Percentiles rank a stretch among this genome's conserved stretches.
Conservation (phyloP, 2,888 invertebrate genomes). For the Chironomus tentans region DNA sequence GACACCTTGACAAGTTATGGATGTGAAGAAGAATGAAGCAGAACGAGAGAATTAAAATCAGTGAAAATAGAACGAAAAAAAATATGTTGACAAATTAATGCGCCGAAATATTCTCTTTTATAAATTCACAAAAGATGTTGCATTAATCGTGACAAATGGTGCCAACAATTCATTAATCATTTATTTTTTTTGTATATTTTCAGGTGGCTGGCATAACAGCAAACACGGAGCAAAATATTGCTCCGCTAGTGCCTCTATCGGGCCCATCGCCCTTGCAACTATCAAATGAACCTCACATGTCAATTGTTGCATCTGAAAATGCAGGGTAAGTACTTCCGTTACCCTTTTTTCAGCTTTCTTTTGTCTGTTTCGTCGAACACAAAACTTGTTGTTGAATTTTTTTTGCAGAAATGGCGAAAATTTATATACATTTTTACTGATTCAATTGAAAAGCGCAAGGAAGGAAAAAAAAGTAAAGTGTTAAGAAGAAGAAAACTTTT, state of each 20-base stretch:
- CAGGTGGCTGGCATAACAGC: slow-evolving; percentile 36
- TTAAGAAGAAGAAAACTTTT: background rate
- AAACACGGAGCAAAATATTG: slow-evolving; percentile 35
- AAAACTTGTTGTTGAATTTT: background rate
- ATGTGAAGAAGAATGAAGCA: no score
- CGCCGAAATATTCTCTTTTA: no score
- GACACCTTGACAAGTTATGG: background rate
- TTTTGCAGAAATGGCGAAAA: background rate
- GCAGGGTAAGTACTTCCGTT: slow-evolving; percentile 39
- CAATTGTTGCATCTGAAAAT: slow-evolving; percentile 45
- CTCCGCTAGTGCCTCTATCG: slow-evolving; percentile 35
- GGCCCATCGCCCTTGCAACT: slow-evolving; percentile 42
- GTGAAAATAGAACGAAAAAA: background rate
- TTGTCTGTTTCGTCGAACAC: background rate
- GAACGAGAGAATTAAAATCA: background rate
- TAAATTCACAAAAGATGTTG: background rate
- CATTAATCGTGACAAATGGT: no score
- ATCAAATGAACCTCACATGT: slow-evolving; percentile 45
- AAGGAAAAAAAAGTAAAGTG: background rate
- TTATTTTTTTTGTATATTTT: slow-evolving; percentile 28
- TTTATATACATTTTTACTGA: background rate
- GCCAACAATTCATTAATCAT: background rate
- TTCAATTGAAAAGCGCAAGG: background rate
- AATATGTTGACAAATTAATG: background rate
- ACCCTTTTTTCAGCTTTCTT: background rate